Conservation (phyloP, 23 tunicate genomes). For the Aplidium turbinatum region DNA sequence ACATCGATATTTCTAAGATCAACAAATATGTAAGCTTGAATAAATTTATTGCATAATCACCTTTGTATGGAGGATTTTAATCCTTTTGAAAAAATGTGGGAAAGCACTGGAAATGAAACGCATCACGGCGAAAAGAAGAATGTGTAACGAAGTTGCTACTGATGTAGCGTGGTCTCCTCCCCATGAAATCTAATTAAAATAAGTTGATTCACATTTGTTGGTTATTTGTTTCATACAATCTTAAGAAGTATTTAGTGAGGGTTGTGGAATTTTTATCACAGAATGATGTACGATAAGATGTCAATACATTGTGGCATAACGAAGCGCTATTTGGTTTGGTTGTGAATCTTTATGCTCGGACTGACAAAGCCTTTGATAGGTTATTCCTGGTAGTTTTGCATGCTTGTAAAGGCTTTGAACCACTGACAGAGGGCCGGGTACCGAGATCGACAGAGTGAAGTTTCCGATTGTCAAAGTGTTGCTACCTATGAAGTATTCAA, state of each 20-base stretch:
- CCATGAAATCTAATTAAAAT: conserved; percentile 5
- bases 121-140: neutral
- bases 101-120: conserved; percentile 11
- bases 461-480: neutral
- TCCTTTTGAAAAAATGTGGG: conserved; percentile 1
- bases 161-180: conserved; percentile 25
- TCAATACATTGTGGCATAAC: no score
- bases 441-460: neutral
- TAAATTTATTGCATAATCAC: no score
- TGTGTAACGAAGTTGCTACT: conserved; percentile 20
- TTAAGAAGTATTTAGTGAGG: no score
- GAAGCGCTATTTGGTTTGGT: no score
- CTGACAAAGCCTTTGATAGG: no score
- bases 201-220: neutral
- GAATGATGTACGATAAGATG: no score
- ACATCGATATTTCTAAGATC: no score
- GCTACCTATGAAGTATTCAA: neutral
- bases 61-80: neutral
- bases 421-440: neutral
- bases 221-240: neutral
- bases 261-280: no score
- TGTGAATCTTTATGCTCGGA: no score
- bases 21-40: no score
- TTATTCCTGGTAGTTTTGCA: no score
- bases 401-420: no score